Conservation (phyloP, 92 coral and sea anemone genomes). For the Siderastrea siderea region DNA sequence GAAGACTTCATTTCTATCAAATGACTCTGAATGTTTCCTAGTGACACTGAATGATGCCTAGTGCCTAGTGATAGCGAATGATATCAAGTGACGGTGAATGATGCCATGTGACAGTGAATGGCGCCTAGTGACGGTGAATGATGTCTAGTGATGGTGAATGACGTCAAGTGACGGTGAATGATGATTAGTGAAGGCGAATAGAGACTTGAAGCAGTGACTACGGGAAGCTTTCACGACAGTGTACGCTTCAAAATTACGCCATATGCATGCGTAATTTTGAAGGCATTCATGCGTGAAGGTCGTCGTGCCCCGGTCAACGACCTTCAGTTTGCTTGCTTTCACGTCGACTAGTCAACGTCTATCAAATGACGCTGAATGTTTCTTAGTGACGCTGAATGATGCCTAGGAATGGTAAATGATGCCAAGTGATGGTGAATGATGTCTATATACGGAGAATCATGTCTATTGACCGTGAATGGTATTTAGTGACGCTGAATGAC, state of each 20-base stretch:
- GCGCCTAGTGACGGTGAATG: neutral
- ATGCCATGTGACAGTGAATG: conserved; percentile 2
- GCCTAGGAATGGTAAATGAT: too few species aligned
- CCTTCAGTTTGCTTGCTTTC: neutral
- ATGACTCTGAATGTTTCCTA: neutral
- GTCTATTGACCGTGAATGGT: neutral
- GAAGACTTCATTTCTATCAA: too few species aligned
- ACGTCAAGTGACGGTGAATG: conserved; percentile 8
- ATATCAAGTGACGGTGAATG: conserved; percentile 11
- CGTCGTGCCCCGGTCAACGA: neutral
- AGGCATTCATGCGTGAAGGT: too few species aligned
- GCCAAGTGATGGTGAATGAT: conserved; percentile 17
- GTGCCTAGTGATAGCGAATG: conserved; percentile 20
- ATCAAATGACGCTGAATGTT: neutral
- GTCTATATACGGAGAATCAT: neutral
- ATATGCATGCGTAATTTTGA: too few species aligned
- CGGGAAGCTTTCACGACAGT: neutral
- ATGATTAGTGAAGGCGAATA: neutral
- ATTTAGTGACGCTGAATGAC: neutral
- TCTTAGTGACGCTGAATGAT: neutral
- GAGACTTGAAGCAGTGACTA: neutral
- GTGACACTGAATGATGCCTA: conserved; percentile 4
- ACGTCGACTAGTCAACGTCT: too few species aligned
- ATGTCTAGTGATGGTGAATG: conserved; percentile 3
- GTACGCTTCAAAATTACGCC: too few species aligned